Conservation (phyloP, 2,888 invertebrate species). For the Mythimna vitellina region DNA sequence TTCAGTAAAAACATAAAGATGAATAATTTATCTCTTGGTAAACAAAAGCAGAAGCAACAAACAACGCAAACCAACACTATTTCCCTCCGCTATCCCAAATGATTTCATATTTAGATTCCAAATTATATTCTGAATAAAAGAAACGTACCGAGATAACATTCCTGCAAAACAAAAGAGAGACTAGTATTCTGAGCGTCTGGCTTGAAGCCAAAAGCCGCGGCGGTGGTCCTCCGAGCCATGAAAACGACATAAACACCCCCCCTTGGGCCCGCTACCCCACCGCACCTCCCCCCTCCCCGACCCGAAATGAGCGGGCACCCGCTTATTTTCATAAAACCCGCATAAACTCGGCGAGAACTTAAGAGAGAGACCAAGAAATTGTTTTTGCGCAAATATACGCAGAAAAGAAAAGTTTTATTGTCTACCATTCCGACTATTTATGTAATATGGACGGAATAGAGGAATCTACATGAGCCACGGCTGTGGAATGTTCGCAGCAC, state of each 20-base stretch:
- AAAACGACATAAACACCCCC: slow-evolving; percentile 85
- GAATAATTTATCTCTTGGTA: background rate
- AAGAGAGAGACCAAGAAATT: slow-evolving; percentile 81
- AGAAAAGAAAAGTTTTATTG: slow-evolving; percentile 68
- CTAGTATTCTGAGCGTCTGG: slow-evolving; percentile 80
- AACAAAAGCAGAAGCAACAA: slow-evolving; percentile 28
- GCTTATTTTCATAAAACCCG: slow-evolving; percentile 89
- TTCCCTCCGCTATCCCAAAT: slow-evolving; percentile 35
- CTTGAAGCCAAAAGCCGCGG: slow-evolving; percentile 83
- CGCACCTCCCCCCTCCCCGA: slow-evolving; percentile 71
- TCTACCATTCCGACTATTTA: slow-evolving; percentile 62
- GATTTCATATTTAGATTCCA: slow-evolving; percentile 64
- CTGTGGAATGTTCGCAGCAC: slow-evolving; percentile 26
- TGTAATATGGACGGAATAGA: slow-evolving; percentile 55
- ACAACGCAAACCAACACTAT: slow-evolving; percentile 39
- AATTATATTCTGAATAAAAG: slow-evolving; percentile 70
- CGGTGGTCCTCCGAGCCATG: slow-evolving; percentile 80
- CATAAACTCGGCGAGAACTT: slow-evolving; percentile 82
- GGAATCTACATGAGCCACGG: slow-evolving; percentile 49
- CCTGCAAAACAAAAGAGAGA: slow-evolving; percentile 81
- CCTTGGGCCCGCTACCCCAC: slow-evolving; percentile 66
- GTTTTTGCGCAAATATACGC: slow-evolving; percentile 74
- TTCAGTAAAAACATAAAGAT: background rate
- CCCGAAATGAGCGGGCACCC: slow-evolving; percentile 89
- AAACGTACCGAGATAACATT: slow-evolving; percentile 72